Base-by-base conservation (phyloP, 1,140 invertebrate genomes). In the Pseudomyrmex concolor region DNA sequence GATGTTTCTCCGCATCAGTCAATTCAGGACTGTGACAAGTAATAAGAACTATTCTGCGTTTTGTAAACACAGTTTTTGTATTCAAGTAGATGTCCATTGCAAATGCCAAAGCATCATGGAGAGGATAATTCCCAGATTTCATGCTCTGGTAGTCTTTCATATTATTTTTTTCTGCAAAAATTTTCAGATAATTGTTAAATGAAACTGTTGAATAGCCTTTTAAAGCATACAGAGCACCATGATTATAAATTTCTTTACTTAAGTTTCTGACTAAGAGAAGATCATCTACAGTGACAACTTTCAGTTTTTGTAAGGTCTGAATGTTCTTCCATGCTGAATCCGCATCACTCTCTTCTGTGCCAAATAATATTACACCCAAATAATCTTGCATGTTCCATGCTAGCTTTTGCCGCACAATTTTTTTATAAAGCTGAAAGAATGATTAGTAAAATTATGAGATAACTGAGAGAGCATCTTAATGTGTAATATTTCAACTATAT, bases 281-380 rank as follows among this genome's bases (percentile, higher is more conserved):
- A 59, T 78, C 60, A 12, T 85, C 76, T 1, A 82, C 13, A 0
- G 85, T 64, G 7, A 84, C 50, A 43, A 63, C 17, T 7, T 19
- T 54, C 15, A 91, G 81, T 78, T 86, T 80, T 3, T 89, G 81
- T 2, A 89, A 17, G 19, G 71, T 86, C 1, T 71, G 50, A 71
- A 89, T 71, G 10, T 90, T 50, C 63, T 86, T 80, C n/a, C 64
- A 87, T 45, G 85, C 48, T 13, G 68, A 68, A 10, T 84, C 54
- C 9, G 15, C 5, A 15, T 91, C 83, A 2, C 50, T 86, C 3
- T 86, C 48, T 17, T 84, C 67, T 1, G 72, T 91, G 8, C 78
- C 88, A 72, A 91, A 91, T 3, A 92, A 50, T 2, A 89, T 77
- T 12, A 91, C 50, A 43, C 89, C 88, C 86, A 91, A 89, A 85